Percentiles rank a stretch among this genome's conserved stretches.
Conservation (phyloP, 2,797 vertebrate genomes). For the Sebastiscus albofasciatus region DNA sequence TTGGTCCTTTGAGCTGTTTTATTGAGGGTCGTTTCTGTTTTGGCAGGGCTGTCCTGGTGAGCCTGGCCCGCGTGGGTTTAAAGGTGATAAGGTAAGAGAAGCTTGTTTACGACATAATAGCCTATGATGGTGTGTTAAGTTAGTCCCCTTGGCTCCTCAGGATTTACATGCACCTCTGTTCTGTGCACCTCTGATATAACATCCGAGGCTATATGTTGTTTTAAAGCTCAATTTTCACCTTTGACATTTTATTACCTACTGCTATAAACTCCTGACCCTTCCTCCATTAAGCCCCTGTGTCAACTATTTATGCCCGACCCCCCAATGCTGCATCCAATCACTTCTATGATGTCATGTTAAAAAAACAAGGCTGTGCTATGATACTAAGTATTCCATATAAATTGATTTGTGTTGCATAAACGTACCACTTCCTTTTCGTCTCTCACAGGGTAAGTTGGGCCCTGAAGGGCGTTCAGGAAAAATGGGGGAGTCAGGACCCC, state of each 20-base stretch:
- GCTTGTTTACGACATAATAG: constrained; percentile 17
- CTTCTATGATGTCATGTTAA: neutral
- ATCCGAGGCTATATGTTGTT: neutral
- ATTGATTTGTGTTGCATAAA: constrained; percentile 11
- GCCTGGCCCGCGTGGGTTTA: constrained; percentile 84
- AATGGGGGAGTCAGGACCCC: constrained; percentile 79
- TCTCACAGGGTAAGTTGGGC: constrained; percentile 82
- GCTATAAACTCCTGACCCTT: constrained; percentile 2
- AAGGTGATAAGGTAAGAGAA: constrained; percentile 89
- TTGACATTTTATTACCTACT: neutral
- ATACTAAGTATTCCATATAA: neutral
- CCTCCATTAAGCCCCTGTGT: neutral
- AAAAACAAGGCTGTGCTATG: neutral
- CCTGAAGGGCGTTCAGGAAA: constrained; percentile 78
- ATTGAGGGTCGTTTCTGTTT: constrained; percentile 37
- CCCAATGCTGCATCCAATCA: neutral
- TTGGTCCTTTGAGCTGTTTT: neutral
- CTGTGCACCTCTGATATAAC: neutral
- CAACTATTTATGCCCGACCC: neutral
- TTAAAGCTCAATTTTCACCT: constrained; percentile 16
- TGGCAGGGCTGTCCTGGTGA: constrained; percentile 87
- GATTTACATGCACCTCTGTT: neutral
- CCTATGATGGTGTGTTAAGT: neutral
- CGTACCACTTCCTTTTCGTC: neutral
- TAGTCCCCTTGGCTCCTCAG: neutral